phyloP scores from a whole-genome alignment of 2,113 vertebrate genomes.

The Lagopus muta region DNA sequence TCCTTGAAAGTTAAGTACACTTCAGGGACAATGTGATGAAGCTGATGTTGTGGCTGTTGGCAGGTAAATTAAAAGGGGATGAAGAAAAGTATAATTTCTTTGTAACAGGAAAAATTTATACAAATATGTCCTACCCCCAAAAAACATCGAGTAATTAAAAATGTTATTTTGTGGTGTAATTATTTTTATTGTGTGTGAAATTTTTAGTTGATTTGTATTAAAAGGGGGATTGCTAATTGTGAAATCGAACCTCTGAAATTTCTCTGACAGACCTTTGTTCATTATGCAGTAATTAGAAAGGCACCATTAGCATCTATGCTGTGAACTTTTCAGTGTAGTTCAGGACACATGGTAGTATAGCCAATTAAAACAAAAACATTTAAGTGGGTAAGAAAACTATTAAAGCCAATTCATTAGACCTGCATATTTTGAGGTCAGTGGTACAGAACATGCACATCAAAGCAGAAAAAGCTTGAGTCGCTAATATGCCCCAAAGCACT shows the following conservation, averaged over 20 bases:
- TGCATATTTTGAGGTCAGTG: conserved; percentile 78
- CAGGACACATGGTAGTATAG: conserved; percentile 74
- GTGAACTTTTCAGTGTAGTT: conserved; percentile 82
- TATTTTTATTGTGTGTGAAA: background rate
- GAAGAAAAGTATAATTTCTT: background rate
- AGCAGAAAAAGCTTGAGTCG: conserved; percentile 73
- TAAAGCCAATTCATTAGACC: conserved; percentile 81
- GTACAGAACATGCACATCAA: conserved; percentile 75
- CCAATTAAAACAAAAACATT: conserved; percentile 84
- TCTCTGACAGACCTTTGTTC: conserved; percentile 78
- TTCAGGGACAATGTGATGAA: conserved; percentile 24
- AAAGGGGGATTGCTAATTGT: conserved; percentile 70
- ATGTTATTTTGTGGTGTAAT: background rate
- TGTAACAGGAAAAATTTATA: background rate
- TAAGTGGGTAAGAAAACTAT: conserved; percentile 78
- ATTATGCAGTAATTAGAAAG: conserved; percentile 81
- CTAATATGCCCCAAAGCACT: conserved; percentile 73
- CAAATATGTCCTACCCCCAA: background rate
- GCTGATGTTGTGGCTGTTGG: background rate
- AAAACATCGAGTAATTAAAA: background rate
- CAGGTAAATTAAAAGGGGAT: conserved; percentile 8
- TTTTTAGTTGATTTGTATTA: conserved; percentile 47
- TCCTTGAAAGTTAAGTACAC: conserved; percentile 54
- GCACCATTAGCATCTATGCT: conserved; percentile 77
- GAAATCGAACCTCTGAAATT: conserved; percentile 76